Conservation (phyloP, 1,140 invertebrate species). For the Drosophila paulistorum region DNA sequence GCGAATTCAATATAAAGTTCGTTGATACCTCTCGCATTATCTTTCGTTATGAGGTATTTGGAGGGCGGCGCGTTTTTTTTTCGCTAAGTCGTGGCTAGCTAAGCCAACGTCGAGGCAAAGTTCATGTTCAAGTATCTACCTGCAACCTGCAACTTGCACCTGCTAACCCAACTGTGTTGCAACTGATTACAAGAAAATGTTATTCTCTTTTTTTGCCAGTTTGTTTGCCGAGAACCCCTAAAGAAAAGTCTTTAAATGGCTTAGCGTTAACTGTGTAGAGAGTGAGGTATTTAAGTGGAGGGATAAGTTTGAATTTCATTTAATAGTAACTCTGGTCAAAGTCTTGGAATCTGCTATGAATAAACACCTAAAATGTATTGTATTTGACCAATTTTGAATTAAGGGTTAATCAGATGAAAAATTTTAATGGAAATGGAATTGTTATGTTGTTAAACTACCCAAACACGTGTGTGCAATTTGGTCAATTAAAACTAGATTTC, state of each 20-base stretch:
- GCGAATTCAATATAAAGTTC: constrained; percentile 7
- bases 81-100: constrained; percentile 32
- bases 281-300: constrained; percentile 1
- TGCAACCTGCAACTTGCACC: constrained; percentile 40
- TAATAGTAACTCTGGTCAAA: neutral
- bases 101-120: constrained; percentile 44
- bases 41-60: neutral
- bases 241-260: constrained; percentile 10
- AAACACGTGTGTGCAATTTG: no score
- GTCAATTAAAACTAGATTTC: neutral
- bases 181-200: constrained; percentile 11
- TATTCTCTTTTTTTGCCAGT: neutral
- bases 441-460: no score
- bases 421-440: no score
- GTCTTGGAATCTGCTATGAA: neutral
- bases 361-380: neutral
- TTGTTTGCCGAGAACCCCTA: neutral
- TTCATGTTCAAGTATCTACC: constrained; percentile 50
- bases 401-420: no score
- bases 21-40: neutral
- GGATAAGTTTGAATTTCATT: neutral
- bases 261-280: neutral
- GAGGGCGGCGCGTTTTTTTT: no score
- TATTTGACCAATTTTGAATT: neutral
- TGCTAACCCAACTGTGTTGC: constrained; percentile 2